Conservation (phyloP, 2,113 vertebrate genomes). For the Thryonomys swinderianus region DNA sequence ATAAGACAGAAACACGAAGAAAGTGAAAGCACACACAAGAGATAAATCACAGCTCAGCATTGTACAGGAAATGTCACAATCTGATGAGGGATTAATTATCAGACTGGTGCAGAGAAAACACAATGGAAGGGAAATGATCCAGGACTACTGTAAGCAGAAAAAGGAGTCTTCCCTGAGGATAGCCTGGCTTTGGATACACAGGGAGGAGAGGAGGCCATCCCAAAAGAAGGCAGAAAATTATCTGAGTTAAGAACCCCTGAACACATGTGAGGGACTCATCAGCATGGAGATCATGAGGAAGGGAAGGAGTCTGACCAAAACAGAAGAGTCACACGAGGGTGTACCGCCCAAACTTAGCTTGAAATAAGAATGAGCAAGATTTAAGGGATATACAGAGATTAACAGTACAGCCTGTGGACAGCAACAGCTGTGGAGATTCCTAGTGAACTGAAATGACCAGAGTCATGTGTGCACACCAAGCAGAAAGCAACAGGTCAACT, state of each 20-base stretch:
- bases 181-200: not conserved
- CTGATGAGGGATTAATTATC: slow-evolving; percentile 3
- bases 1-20: not conserved
- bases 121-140: not conserved
- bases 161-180: not conserved
- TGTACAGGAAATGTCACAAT: not conserved
- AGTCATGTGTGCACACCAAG: not conserved
- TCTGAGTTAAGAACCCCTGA: not conserved
- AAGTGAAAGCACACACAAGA: slow-evolving; percentile 3
- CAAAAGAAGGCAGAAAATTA: not conserved
- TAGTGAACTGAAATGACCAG: not conserved
- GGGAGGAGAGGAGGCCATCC: not conserved
- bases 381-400: not conserved
- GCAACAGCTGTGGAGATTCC: not conserved
- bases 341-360: accelerated
- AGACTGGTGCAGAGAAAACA: not conserved
- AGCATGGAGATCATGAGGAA: not conserved
- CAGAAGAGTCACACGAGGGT: not conserved
- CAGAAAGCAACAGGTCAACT: not conserved
- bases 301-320: not conserved
- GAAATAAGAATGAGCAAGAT: not conserved
- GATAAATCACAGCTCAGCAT: not conserved
- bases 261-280: not conserved
- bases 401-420: not conserved
- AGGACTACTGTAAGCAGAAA: not conserved